These are phyloP conservation scores for Paraescarpia echinospica DNA, from an alignment of 1,140 invertebrate species.

Conservation along the genomic window DNA sequence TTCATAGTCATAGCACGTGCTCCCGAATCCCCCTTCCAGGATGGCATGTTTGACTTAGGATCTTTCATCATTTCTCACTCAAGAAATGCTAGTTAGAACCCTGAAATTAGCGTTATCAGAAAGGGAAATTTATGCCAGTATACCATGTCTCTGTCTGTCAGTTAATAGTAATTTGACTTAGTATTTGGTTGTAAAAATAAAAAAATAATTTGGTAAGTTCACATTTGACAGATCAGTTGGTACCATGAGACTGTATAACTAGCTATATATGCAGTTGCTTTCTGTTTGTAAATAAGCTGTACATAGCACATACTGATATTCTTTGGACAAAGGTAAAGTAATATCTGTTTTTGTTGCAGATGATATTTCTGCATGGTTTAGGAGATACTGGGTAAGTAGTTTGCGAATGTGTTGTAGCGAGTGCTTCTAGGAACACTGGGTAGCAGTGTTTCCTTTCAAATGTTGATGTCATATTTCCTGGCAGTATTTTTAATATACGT, in stretches of 20 bases:
- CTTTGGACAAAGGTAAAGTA: background rate
- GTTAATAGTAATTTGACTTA: no score
- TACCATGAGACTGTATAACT: background rate
- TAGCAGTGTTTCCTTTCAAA: background rate
- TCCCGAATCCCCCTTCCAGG: background rate
- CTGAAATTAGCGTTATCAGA: background rate
- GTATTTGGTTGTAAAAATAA: no score
- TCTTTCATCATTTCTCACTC: background rate
- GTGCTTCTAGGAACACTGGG: background rate
- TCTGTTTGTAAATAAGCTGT: background rate
- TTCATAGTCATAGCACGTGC: background rate
- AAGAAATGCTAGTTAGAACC: background rate
- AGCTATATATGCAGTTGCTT: background rate
- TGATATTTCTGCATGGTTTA: constrained; percentile 67
- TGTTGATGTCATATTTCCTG: no score
- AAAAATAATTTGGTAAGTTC: no score
- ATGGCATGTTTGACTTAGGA: background rate
- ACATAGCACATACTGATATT: background rate
- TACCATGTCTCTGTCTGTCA: no score
- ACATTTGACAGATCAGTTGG: background rate
- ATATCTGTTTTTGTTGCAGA: constrained; percentile 51
- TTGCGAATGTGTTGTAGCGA: background rate
- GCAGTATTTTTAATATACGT: no score
- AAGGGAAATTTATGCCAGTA: no score
- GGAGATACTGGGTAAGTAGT: constrained; percentile 63